A percentile compares a stretch with the other conserved stretches of the same genome.
These are phyloP conservation scores for Carcharodon carcharias DNA, from an alignment of 2,797 vertebrate species.

Conservation along the genomic window DNA sequence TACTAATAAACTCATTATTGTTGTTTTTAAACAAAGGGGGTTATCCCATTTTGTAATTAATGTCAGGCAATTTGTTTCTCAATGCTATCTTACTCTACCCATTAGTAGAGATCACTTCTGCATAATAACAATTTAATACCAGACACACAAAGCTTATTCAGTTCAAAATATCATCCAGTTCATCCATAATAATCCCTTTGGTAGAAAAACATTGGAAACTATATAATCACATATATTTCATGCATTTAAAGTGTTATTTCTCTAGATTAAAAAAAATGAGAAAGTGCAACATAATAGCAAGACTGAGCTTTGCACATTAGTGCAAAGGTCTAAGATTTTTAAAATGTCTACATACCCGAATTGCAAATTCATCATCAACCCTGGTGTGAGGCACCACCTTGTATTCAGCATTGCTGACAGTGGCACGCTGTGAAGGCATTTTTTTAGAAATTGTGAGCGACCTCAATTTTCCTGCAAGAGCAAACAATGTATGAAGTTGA, in stretches of 20 bases:
- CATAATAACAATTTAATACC: background rate
- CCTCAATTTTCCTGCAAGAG: slow-evolving; percentile 54
- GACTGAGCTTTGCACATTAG: background rate
- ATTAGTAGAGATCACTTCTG: background rate
- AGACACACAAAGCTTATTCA: background rate
- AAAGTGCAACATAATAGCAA: background rate
- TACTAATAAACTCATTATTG: background rate
- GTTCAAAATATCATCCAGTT: background rate
- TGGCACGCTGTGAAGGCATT: slow-evolving; percentile 53
- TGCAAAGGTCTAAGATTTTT: background rate
- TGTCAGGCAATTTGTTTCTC: background rate
- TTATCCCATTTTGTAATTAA: background rate
- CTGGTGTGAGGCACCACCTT: slow-evolving; percentile 64
- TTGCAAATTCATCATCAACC: slow-evolving; percentile 63
- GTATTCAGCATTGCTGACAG: slow-evolving; percentile 53
- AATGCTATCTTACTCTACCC: background rate
- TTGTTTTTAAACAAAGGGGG: too few relatives aligned
- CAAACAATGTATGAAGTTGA: slow-evolving; percentile 42
- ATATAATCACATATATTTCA: background rate
- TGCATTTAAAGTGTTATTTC: slow-evolving; percentile 44
- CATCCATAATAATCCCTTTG: background rate
- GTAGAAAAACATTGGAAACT: background rate
- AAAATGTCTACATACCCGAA: slow-evolving; percentile 59
- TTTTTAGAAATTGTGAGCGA: slow-evolving; percentile 53
- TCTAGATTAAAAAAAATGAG: slow-evolving; percentile 37